Conservation (phyloP, 1,140 invertebrate species). For the Drosophila kohkoa region DNA sequence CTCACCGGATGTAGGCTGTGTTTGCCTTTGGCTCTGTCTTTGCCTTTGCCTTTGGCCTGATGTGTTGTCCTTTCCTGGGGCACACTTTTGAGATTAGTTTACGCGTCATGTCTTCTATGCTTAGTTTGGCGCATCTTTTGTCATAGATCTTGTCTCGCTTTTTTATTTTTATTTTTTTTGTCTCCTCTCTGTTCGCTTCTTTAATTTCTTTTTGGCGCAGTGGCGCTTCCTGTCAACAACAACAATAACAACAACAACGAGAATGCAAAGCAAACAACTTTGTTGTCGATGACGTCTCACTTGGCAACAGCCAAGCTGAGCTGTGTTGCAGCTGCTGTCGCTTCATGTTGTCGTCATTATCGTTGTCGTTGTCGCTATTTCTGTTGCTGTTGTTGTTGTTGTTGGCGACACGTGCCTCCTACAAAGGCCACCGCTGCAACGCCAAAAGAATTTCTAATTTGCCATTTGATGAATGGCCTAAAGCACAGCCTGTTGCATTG, state of each 20-base stretch:
- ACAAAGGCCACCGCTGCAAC: conserved; percentile 71
- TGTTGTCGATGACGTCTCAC: conserved; percentile 50
- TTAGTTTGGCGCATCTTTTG: conserved; percentile 62
- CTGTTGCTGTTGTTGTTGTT: conserved; percentile 14
- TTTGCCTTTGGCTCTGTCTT: conserved; percentile 50
- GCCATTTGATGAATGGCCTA: conserved; percentile 38
- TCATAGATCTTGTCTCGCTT: conserved; percentile 60
- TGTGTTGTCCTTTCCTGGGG: conserved; percentile 64
- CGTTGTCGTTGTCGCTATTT: conserved; percentile 28
- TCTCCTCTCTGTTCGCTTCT: conserved; percentile 14
- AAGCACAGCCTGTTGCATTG: conserved; percentile 1
- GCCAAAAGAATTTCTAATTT: conserved; percentile 76
- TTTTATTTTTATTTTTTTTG: conserved; percentile 7
- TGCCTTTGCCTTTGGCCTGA: conserved; percentile 37
- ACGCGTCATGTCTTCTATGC: conserved; percentile 51
- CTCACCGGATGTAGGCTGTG: conserved; percentile 80
- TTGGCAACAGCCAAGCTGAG: conserved; percentile 65
- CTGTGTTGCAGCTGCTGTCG: conserved; percentile 54
- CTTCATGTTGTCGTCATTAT: conserved; percentile 39
- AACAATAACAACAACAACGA: conserved; percentile 42
- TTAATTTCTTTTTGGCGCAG: conserved; percentile 67
- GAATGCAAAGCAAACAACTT: conserved; percentile 17
- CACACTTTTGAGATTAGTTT: conserved; percentile 83
- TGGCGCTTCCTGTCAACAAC: conserved; percentile 75
- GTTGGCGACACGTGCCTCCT: conserved; percentile 67